Base-by-base conservation (phyloP, 2,888 invertebrate genomes). In the Ophioninae sp. region DNA sequence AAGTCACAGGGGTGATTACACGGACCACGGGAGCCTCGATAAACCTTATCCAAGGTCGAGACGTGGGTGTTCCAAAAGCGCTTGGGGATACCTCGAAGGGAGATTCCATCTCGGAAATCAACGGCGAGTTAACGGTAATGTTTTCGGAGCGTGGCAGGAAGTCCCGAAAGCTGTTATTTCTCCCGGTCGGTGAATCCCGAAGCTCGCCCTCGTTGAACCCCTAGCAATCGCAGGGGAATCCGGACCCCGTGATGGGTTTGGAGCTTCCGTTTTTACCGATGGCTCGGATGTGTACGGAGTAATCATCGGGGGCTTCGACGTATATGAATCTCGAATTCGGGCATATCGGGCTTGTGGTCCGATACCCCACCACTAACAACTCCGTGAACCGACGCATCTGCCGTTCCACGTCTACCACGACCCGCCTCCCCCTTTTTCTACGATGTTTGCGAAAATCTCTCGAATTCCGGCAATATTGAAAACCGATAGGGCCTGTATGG, bases 91-190 rank as follows among this genome's bases (percentile, higher is more conserved):
- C 75, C 62, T 83, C 61, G 81, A 83, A 78, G 78, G 30, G 30
- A 30, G 85, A 87, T 87, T 87, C 84, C 84, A 85, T 87, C 86
- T 86, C 77, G 72, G 84, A 83, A 87, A 87, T 86, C 87, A 86
- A 86, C 85, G 86, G 85, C 83, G 84, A 79, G 85, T 84, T 85
- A 86, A 84, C 84, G 86, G 77, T 86, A 84, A 86, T 86, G 85
- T 87, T 86, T 86, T 85, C 74, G 83, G 85, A 83, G 85, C 84
- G 85, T 82, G 83, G 75, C 81, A 79, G 78, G 82, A 74, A 64
- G 62, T 37, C 62, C 75, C 56, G 57, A 39, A 64, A 74, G 73
- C 68, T 73, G 39, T 67, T 69, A 68, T 80, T 80, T 74, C 73
- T 17, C 76, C 69, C 21, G 73, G 73, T 41, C 68, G 44, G 41